Conservation (phyloP, 2,797 vertebrate species). For the Sphenodon punctatus region DNA sequence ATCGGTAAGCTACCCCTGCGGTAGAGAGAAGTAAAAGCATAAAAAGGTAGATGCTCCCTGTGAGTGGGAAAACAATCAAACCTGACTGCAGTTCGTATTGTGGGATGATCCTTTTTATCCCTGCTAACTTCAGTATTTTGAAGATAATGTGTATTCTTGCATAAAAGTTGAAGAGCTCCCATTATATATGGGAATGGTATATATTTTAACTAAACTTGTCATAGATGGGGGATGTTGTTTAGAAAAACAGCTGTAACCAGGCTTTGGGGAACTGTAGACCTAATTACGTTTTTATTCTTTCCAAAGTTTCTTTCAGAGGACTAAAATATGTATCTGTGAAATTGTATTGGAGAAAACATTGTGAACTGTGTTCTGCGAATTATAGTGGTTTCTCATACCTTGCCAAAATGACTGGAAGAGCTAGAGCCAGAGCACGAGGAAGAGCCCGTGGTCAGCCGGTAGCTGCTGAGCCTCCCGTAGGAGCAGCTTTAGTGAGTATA, state of each 20-base stretch:
- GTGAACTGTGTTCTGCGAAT: neutral
- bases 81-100: neutral
- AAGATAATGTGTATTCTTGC: too few species aligned
- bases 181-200: neutral
- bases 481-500: slow-evolving; percentile 70
- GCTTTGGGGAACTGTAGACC: too few species aligned
- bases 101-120: neutral
- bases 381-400: neutral
- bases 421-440: slow-evolving; percentile 82
- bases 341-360: neutral
- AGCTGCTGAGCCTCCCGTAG: slow-evolving; percentile 41
- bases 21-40: neutral
- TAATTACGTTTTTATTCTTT: too few species aligned
- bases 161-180: too few species aligned
- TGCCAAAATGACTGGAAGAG: slow-evolving; percentile 83
- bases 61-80: neutral
- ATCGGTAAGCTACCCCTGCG: neutral
- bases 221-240: too few species aligned
- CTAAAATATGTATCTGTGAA: too few species aligned
- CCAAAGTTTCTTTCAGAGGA: too few species aligned
- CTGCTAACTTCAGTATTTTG: neutral
- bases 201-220: too few species aligned
- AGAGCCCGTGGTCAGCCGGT: slow-evolving; percentile 79
- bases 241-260: too few species aligned
- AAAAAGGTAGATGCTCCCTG: too few species aligned